Evolutionary conservation across 2,888 invertebrate species (phyloP), one percentile per base, ranked within the genome.

Genomic region (Alitta virens): DNA sequence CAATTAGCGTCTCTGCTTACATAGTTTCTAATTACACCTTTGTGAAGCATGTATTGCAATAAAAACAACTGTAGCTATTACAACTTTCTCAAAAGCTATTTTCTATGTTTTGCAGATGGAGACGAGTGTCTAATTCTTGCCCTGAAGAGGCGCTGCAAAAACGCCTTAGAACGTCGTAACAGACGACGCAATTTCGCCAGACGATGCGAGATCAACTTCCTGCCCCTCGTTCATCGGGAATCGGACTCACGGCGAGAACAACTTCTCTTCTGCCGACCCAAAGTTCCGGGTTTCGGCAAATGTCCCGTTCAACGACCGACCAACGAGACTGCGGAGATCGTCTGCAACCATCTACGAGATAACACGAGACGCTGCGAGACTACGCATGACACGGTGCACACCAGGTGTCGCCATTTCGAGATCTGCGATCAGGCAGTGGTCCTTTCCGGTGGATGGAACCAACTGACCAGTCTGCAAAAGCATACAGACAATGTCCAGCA

Each of bases 361-460:
- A 85, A 85, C 72, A 80, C 81, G 0, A 81, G 81, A 65, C 68
- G 82, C 40, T 84, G 84, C 65, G 79, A 80, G 61, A 80, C 79
- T 2, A 78, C 80, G 1, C 80, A 78, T 59, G 81, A 78, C 60
- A 74, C 74, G 12, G 75, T 83, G 1, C 73, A 74, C 43, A 78
- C 80, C 5, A 75, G 78, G 42, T 85, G 85, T 65, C 76, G 82
- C 12, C 72, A 83, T 60, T 82, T 84, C 68, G 83, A 85, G 69
- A 82, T 82, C 7, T 85, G 85, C 71, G 85, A 85, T 72, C 81
- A 84, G 71, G 85, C 84, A 2, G 81, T 85, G 16, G 65, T 85
- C 14, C 60, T 85, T 26, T 83, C 84, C 1, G 85, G 85, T 1
- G 85, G 85, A 1, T 85, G 85, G 85, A 85, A 84, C 68, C 69